A percentile compares a stretch with the other conserved stretches of the same genome.
These are phyloP conservation scores for Aphaenogaster ashmeadi DNA, from an alignment of 1,140 invertebrate genomes.

Conservation along the genomic window DNA sequence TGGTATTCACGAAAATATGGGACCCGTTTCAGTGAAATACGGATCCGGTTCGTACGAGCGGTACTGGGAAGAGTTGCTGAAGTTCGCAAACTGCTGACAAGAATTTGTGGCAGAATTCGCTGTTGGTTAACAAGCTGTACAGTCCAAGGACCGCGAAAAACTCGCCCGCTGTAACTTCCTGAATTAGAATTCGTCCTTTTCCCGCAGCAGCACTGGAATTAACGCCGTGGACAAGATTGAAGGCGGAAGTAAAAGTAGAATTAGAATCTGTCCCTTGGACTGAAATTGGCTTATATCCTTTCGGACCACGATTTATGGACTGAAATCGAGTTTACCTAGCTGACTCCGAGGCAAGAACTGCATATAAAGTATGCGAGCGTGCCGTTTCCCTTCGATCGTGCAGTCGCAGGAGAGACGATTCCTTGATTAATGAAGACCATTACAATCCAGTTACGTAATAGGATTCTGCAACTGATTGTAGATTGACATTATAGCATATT, in stretches of 20 bases:
- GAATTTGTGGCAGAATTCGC: constrained; percentile 52
- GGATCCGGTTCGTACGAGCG: background rate
- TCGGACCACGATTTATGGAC: constrained; percentile 27
- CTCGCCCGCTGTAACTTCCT: constrained; percentile 37
- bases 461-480: background rate
- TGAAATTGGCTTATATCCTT: constrained; percentile 55
- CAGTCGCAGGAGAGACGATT: background rate
- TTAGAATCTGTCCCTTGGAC: constrained; percentile 22
- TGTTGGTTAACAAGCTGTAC: constrained; percentile 47
- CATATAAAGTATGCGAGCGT: background rate
- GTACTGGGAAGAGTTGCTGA: constrained; percentile 12
- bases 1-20: constrained; percentile 6
- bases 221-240: constrained; percentile 41
- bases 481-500: background rate
- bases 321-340: background rate
- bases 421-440: background rate
- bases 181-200: constrained; percentile 53
- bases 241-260: constrained; percentile 52
- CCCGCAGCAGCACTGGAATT: constrained; percentile 12
- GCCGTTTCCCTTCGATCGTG: constrained; percentile 7
- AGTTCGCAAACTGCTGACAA: constrained; percentile 51
- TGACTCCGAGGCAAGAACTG: background rate
- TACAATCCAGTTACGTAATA: background rate
- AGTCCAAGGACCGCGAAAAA: constrained; percentile 40
- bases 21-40: constrained; percentile 7